Evolutionary conservation across 2,888 invertebrate genomes (phyloP), one percentile per base, ranked within the genome.

Genomic region (Lacanobia wlatinum): DNA sequence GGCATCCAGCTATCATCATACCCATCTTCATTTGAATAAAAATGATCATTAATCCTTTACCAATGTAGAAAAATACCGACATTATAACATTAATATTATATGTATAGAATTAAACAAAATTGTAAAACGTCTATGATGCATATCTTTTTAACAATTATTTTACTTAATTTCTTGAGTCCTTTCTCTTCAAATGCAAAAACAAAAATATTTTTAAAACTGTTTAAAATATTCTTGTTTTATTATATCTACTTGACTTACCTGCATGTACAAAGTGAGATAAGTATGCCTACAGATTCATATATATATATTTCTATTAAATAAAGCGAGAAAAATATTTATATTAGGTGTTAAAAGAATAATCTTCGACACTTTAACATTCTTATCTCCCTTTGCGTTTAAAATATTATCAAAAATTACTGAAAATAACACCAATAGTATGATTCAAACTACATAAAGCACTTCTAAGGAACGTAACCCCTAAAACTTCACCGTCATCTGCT

Each of bases 141-240:
- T 7, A 12, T 7, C 38, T 12, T 58, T 7, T n/a, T 9, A 0
- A 56, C 2, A 58, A n/a, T 58, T 16, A 16, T 14, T 59, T 59
- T 40, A 59, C 23, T 56, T 43, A 12, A 50, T 21, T 34, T 50
- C 14, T 23, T 12, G n/a, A n/a, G n/a, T 5, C 2, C 8, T 40
- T 64, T 59, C 43, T 43, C 43, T 60, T 61, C 43, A 21, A n/a
- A 7, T n/a, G 38, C 12, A 12, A 12, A 38, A 38, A 58, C 38
- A 58, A 40, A 40, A 59, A 40, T 21, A 59, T 59, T 21, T 21
- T 59, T 40, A 40, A 48, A 53, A 14, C 3, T 0, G 21, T 53
- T 59, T 21, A 59, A 59, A 59, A 59, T 59, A 59, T 59, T 40
- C 14, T 59, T 59, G 21, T 59, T 21, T 12, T 43, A 14, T 53